phyloP scores from a whole-genome alignment of 2,797 vertebrate genomes.

The Chromobotia macracanthus region DNA sequence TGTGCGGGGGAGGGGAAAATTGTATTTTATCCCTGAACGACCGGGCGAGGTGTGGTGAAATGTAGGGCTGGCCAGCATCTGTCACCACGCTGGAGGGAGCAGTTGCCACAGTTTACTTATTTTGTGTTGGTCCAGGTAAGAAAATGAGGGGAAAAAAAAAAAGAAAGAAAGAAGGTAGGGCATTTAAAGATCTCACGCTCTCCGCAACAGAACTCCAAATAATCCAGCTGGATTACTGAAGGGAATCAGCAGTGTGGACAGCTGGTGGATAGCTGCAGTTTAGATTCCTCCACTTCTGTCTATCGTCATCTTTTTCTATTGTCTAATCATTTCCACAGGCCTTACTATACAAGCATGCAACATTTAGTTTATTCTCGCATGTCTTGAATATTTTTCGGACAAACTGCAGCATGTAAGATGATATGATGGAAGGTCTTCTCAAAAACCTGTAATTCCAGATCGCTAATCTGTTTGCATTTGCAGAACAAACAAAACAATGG shows the following conservation, averaged over 20 bases:
- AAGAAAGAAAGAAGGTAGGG: constrained; percentile 10
- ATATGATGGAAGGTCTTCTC: constrained; percentile 8
- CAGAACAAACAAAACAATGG: constrained; percentile 7
- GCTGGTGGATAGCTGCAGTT: constrained; percentile 39
- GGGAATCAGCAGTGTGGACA: constrained; percentile 36
- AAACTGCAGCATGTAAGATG: not conserved
- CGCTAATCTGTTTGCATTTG: not conserved
- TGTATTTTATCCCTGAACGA: constrained; percentile 43
- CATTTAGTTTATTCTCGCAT: not conserved
- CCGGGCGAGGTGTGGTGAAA: constrained; percentile 26
- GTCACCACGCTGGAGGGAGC: constrained; percentile 1
- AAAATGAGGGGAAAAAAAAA: not conserved
- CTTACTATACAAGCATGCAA: not conserved
- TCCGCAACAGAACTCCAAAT: constrained; percentile 36
- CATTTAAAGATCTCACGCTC: constrained; percentile 30
- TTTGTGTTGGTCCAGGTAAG: not conserved
- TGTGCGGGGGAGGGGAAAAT: constrained; percentile 11
- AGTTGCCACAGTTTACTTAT: constrained; percentile 2
- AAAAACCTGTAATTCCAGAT: constrained; percentile 38
- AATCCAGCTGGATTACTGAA: constrained; percentile 56
- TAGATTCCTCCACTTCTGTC: not conserved
- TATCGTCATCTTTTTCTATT: not conserved
- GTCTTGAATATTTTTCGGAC: not conserved
- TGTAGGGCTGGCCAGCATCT: constrained; percentile 44
- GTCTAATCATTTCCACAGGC: not conserved